phyloP scores from a whole-genome alignment of 2,113 vertebrate species.

The Oplegnathus fasciatus region DNA sequence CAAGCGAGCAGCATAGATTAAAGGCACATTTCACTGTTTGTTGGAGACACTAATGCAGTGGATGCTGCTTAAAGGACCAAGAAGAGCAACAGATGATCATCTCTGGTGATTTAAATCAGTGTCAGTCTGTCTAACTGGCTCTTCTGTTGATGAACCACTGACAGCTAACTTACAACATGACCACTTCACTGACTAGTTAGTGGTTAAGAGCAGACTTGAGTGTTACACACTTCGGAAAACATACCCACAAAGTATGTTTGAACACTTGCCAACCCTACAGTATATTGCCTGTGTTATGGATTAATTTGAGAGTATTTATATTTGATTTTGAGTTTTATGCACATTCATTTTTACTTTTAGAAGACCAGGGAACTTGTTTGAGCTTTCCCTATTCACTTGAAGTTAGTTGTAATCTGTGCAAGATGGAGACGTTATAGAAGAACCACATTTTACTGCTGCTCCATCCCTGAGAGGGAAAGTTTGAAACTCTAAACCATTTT shows the following conservation, averaged over 20 bases:
- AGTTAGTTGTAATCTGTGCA: constrained; percentile 23
- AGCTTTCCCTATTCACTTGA: constrained; percentile 29
- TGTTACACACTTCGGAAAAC: constrained; percentile 15
- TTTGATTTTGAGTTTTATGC: constrained; percentile 45
- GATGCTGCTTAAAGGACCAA: constrained; percentile 49
- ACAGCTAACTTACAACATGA: not conserved
- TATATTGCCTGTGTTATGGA: constrained; percentile 19
- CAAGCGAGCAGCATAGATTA: not conserved
- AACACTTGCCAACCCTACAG: constrained; percentile 39
- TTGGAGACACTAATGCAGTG: constrained; percentile 41
- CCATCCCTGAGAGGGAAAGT: not conserved
- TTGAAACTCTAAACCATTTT: constrained; percentile 21
- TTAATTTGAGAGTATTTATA: constrained; percentile 48
- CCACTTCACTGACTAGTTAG: constrained; percentile 6
- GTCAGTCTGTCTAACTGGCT: not conserved
- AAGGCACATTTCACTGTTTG: constrained; percentile 35
- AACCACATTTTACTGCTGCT: constrained; percentile 42
- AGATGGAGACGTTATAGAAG: constrained; percentile 10
- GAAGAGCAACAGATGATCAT: constrained; percentile 4
- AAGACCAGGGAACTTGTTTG: constrained; percentile 28
- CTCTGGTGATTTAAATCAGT: not conserved
- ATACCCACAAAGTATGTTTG: constrained; percentile 31
- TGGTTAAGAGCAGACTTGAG: constrained; percentile 16
- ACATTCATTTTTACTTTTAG: constrained; percentile 47
- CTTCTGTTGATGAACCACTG: constrained; percentile 22